These are phyloP conservation scores for Chloropsis cyanopogon DNA, from an alignment of 2,113 vertebrate genomes.

Conservation along the genomic window DNA sequence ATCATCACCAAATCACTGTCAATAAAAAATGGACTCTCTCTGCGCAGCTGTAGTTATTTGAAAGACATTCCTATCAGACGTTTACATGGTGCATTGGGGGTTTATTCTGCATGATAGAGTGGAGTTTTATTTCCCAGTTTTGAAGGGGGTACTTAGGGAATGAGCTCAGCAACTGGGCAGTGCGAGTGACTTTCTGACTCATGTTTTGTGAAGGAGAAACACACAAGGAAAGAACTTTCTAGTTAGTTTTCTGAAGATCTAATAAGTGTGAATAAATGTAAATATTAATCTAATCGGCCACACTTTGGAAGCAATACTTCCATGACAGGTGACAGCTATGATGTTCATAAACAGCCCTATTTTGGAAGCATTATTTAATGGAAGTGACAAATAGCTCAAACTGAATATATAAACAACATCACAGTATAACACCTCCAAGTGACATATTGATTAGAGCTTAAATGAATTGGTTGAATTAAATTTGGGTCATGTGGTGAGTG, in stretches of 20 bases:
- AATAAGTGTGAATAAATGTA: conserved; percentile 28
- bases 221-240: not conserved
- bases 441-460: conserved; percentile 42
- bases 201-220: conserved; percentile 37
- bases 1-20: not conserved
- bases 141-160: conserved; percentile 10
- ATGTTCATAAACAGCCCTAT: conserved; percentile 4
- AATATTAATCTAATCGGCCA: conserved; percentile 36
- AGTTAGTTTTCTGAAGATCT: not conserved
- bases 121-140: not conserved
- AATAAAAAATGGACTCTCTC: not conserved
- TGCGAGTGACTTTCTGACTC: not conserved
- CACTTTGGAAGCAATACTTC: not conserved
- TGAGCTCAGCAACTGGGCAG: not conserved
- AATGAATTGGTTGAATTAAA: conserved; percentile 21
- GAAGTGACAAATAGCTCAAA: conserved; percentile 4
- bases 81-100: not conserved
- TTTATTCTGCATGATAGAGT: not conserved
- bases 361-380: conserved; percentile 16
- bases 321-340: conserved; percentile 25
- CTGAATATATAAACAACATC: conserved; percentile 21
- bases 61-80: not conserved
- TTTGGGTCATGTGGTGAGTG: not conserved
- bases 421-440: not conserved
- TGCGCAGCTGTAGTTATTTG: not conserved